Percentiles rank a stretch among this genome's conserved stretches.
These are phyloP conservation scores for Melanaphis sacchari DNA, from an alignment of 1,140 invertebrate genomes.

Conservation along the genomic window DNA sequence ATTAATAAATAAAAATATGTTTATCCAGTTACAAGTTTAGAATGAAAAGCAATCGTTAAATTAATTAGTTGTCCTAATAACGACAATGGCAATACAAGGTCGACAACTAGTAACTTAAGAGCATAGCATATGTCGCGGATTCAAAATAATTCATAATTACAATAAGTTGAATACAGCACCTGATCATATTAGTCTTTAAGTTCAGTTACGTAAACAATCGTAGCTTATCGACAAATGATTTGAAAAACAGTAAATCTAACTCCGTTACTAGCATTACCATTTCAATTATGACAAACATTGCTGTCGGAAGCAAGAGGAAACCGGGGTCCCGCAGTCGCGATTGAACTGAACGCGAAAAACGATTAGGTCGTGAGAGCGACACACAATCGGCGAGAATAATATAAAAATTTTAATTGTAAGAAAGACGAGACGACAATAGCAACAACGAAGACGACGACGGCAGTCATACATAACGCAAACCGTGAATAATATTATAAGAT, in stretches of 20 bases:
- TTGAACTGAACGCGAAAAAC: background rate
- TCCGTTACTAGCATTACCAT: background rate
- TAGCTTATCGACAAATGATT: background rate
- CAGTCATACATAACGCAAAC: background rate
- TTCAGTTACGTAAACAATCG: background rate
- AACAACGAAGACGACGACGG: background rate
- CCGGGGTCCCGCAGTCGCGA: no score
- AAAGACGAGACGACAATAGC: no score
- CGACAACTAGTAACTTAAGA: no score
- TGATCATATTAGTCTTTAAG: background rate
- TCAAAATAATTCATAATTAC: background rate
- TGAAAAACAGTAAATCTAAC: background rate
- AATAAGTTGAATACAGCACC: background rate
- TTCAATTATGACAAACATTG: background rate
- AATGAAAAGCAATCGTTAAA: no score
- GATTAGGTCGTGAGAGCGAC: no score
- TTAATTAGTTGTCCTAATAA: no score
- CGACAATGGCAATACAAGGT: no score
- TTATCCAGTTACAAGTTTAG: no score
- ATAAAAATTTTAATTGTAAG: no score
- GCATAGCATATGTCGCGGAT: no score
- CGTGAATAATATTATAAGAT: background rate
- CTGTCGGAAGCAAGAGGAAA: background rate
- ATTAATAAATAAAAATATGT: no score
- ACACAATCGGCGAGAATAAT: no score